Evolutionary conservation across 2,888 invertebrate species (phyloP).

Genomic region (Agonopterix alstromeriana): DNA sequence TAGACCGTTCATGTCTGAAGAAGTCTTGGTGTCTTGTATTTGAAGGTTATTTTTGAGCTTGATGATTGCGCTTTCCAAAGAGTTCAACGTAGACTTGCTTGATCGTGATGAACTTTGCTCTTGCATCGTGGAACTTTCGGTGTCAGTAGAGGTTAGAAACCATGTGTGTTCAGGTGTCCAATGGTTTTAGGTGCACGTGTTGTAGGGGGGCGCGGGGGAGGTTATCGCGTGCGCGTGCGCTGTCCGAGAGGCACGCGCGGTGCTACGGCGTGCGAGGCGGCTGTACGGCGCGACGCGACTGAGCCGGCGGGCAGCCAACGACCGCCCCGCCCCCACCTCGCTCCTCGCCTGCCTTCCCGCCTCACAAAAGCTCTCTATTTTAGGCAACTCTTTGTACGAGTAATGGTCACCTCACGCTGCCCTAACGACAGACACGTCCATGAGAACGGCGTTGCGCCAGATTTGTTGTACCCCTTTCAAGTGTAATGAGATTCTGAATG

Average conservation of each 20-base stretch:
- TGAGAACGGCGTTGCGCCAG: constrained; percentile 71
- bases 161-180: constrained; percentile 22
- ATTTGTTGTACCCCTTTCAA: constrained; percentile 69
- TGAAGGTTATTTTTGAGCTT: constrained; percentile 72
- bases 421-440: constrained; percentile 75
- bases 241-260: constrained; percentile 39
- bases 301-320: constrained; percentile 66
- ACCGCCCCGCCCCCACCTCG: constrained; percentile 68
- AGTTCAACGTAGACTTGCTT: constrained; percentile 65
- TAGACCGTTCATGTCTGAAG: constrained; percentile 56
- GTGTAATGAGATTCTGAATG: constrained; percentile 76
- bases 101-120: constrained; percentile 68
- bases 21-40: constrained; percentile 64
- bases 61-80: constrained; percentile 72
- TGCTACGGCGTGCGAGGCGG: constrained; percentile 61
- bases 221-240: constrained; percentile 62
- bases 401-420: constrained; percentile 77
- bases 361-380: constrained; percentile 76
- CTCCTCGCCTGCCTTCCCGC: constrained; percentile 58
- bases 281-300: constrained; percentile 69
- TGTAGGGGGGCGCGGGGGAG: constrained; percentile 40
- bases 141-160: constrained; percentile 27
- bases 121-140: constrained; percentile 52
- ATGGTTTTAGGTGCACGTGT: constrained; percentile 49
- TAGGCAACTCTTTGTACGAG: constrained; percentile 76